phyloP scores from a whole-genome alignment of 1,140 invertebrate species.

The Brachionus calyciflorus region DNA sequence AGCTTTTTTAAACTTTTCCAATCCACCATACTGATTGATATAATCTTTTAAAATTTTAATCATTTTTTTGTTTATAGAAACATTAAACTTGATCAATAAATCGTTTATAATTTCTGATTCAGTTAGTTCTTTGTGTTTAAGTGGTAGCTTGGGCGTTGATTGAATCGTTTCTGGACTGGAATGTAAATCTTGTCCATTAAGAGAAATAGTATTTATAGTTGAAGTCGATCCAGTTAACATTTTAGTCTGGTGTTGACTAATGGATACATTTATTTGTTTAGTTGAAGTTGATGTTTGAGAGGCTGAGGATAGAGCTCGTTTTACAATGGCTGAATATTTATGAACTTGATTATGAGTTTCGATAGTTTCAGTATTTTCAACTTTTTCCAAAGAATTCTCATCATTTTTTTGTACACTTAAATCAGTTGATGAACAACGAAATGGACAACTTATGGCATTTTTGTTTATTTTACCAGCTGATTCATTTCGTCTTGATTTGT shows the following conservation, averaged over 20 bases:
- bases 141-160: background rate
- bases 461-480: conserved; percentile 13
- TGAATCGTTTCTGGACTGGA: conserved; percentile 6
- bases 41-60: conserved; percentile 19
- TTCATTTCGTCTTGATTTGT: conserved; percentile 11
- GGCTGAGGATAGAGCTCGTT: conserved; percentile 6
- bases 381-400: background rate
- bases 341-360: background rate
- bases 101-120: conserved; percentile 12
- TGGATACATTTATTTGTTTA: conserved; percentile 8
- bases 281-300: conserved; percentile 7
- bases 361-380: background rate
- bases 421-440: conserved; percentile 13
- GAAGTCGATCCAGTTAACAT: conserved; percentile 1
- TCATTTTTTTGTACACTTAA: background rate
- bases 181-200: background rate
- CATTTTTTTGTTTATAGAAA: conserved; percentile 39
- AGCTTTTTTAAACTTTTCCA: conserved; percentile 34
- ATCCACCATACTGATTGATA: background rate
- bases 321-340: conserved; percentile 3
- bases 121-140: background rate
- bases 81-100: conserved; percentile 29
- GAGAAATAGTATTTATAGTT: background rate
- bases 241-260: background rate
- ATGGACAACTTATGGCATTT: conserved; percentile 28